Percentiles rank a stretch among this genome's conserved stretches.
Evolutionary conservation across 2,797 vertebrate species (phyloP).

Genomic region (Amazonetta brasiliensis): DNA sequence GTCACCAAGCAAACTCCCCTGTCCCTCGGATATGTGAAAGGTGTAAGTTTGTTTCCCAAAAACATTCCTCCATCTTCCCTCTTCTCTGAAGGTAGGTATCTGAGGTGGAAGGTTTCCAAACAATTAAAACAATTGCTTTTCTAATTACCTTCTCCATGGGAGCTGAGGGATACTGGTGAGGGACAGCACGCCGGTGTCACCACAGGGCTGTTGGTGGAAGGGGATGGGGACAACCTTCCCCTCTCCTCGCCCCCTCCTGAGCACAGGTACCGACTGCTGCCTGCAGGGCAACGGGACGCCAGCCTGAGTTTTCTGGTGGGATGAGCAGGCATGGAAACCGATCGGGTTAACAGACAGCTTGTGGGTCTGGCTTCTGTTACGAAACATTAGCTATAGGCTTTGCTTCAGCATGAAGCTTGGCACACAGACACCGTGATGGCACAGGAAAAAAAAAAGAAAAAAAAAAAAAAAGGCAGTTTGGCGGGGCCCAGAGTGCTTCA

Average conservation of each 20-base stretch:
- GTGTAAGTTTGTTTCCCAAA: neutral
- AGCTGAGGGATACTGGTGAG: neutral
- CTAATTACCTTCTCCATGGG: neutral
- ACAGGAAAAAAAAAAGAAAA: neutral
- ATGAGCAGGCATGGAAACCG: neutral
- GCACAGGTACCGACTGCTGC: neutral
- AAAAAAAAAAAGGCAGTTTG: neutral
- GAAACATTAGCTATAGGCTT: neutral
- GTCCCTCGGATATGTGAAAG: neutral
- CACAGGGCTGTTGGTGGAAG: neutral
- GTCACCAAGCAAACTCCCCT: neutral
- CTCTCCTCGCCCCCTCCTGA: too few species aligned
- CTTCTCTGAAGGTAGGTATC: neutral
- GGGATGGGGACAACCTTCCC: neutral
- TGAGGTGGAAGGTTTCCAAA: neutral
- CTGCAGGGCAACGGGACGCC: neutral
- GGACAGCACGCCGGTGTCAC: neutral
- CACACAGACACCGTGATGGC: fast-evolving
- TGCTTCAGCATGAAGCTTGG: neutral
- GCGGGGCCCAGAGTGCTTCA: neutral
- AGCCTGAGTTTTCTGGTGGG: neutral
- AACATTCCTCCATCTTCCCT: neutral
- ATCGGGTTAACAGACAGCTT: neutral
- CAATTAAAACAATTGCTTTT: neutral
- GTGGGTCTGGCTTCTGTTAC: neutral